Evolutionary conservation across 2,888 invertebrate species (phyloP).

Genomic region (Ichneumon xanthorius): DNA sequence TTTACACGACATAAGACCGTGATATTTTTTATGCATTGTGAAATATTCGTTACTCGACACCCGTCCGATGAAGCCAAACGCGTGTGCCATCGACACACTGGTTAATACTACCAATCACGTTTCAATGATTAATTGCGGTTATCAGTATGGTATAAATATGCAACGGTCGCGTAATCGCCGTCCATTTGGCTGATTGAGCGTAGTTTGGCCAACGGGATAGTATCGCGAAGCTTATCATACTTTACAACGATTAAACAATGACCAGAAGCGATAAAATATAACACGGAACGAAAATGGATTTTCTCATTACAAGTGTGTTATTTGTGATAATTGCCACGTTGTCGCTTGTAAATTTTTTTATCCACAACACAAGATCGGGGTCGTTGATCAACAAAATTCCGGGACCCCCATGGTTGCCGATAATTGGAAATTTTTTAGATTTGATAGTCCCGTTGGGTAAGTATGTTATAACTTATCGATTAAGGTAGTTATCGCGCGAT

Average conservation of each 20-base stretch:
- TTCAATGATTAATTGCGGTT: background rate
- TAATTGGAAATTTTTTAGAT: conserved; percentile 35
- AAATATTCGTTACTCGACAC: background rate
- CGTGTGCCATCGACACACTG: too few relatives aligned
- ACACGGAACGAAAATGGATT: background rate
- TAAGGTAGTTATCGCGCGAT: too few relatives aligned
- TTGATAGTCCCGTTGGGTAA: conserved; percentile 25
- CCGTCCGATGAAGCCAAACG: background rate
- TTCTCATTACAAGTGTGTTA: conserved; percentile 10
- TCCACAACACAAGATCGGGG: conserved; percentile 74
- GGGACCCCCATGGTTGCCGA: conserved; percentile 73
- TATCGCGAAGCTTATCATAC: background rate
- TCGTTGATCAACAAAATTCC: conserved; percentile 76
- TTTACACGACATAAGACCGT: too few relatives aligned
- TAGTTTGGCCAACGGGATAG: background rate
- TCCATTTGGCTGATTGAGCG: background rate
- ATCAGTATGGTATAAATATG: background rate
- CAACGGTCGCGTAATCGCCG: background rate
- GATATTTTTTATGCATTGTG: too few relatives aligned
- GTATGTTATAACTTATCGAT: background rate
- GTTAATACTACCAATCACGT: background rate
- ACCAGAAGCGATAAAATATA: background rate
- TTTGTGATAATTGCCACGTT: conserved; percentile 15
- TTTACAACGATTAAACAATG: background rate
- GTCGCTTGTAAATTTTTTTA: conserved; percentile 54